Evolutionary conservation across 2,797 vertebrate genomes (phyloP), one percentile per base, ranked within the genome.

Genomic region (Syngnathus rostellatus): DNA sequence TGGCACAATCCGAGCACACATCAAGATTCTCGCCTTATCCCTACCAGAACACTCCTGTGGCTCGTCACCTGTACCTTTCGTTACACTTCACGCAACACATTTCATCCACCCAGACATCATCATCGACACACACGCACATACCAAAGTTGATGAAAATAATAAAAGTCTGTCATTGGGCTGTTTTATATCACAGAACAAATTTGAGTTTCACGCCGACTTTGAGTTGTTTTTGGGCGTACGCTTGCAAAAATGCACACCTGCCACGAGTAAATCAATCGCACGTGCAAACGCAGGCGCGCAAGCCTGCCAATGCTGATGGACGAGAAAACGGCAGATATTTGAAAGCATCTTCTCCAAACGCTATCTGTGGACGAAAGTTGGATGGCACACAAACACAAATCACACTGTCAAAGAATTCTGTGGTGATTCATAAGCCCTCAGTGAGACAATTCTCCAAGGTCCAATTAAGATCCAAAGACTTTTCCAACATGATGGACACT

Each of bases 11-110:
- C 86, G 75, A 77, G 67, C 77, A 77, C 74, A 80, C 77, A 84
- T 85, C 84, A 83, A 83, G 76, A 74, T 72, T 89, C 90, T 93
- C 85, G 48, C 76, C 84, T 92, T 91, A 91, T 83, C 84, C 82
- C 19, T 12, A 14, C 8, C 37, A 46, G 3, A 50, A 62, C 65
- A 72, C 75, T 70, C 55, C 39, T 64, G 40, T n/a, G 57, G 17
- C 67, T 68, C 65, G 31, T 43, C 67, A 72, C 51, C 55, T 59
- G 45, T 63, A 63, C 37, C 31, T 76, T 66, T 66, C 58, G 72
- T 81, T 80, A 66, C 71, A 1, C 14, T 38, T 77, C 71, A 68
- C 61, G 65, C 45, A 48, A 6, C 5, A 31, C 62, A 67, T 66
- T 19, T 43, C 64, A 54, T 6, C 39, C 63, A 62, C 48, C 64